phyloP scores from a whole-genome alignment of 2,113 vertebrate genomes.

The Rhinichthys klamathensis region DNA sequence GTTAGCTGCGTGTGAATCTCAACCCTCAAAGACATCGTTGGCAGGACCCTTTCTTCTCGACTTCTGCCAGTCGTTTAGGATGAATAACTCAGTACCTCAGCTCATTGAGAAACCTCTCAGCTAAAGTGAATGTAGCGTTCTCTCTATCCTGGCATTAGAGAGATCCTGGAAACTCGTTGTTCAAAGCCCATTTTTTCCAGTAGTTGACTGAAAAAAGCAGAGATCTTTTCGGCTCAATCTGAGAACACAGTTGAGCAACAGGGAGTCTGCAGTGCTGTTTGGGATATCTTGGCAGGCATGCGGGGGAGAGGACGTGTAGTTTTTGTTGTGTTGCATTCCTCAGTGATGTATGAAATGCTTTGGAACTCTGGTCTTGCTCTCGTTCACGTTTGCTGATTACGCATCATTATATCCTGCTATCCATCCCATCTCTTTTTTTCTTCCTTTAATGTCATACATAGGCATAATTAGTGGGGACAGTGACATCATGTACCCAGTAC shows the following conservation, averaged over 20 bases:
- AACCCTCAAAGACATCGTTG: not conserved
- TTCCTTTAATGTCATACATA: not conserved
- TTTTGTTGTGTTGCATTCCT: constrained; percentile 72
- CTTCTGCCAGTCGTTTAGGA: constrained; percentile 10
- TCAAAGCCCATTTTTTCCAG: not conserved
- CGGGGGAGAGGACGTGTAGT: constrained; percentile 69
- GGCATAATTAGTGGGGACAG: not conserved
- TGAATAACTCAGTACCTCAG: constrained; percentile 17
- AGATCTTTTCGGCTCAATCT: constrained; percentile 38
- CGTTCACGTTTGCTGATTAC: not conserved
- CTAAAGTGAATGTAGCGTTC: constrained; percentile 5
- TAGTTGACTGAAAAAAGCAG: constrained; percentile 23
- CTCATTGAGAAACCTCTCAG: constrained; percentile 34
- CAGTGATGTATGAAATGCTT: constrained; percentile 61
- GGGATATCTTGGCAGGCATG: constrained; percentile 57
- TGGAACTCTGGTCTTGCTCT: constrained; percentile 45
- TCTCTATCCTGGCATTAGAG: constrained; percentile 4
- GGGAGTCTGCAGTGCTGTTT: constrained; percentile 28
- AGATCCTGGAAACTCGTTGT: not conserved
- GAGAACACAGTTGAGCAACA: constrained; percentile 45
- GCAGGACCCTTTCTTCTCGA: not conserved
- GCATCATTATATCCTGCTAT: not conserved
- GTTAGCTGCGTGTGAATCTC: not conserved
- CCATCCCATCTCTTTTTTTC: constrained; percentile 7
- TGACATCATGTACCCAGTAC: not conserved